phyloP scores from a whole-genome alignment of 2,888 invertebrate species.

The Macroteleia sp. region DNA sequence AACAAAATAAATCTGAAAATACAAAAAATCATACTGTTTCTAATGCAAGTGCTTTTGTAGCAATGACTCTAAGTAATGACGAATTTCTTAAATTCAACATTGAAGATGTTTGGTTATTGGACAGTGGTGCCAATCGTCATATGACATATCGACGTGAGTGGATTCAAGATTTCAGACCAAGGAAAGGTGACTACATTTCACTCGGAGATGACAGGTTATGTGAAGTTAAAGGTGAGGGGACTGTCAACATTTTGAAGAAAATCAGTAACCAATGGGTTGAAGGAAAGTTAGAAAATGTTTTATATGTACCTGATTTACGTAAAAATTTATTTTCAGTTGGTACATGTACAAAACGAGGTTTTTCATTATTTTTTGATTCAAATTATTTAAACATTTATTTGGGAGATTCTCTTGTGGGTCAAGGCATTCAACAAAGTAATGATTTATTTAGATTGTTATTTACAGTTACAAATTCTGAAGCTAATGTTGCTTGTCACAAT shows the following conservation, averaged over 20 bases:
- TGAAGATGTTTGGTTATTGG: constrained; percentile 17
- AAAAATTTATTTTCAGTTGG: constrained; percentile 32
- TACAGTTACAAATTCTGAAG: background rate
- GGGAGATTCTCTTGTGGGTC: too few relatives aligned
- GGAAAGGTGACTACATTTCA: background rate
- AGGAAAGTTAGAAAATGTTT: constrained; percentile 30
- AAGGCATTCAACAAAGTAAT: too few relatives aligned
- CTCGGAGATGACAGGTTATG: constrained; percentile 17
- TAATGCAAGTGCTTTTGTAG: constrained; percentile 4
- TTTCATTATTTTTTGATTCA: constrained; percentile 8
- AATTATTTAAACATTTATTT: too few relatives aligned
- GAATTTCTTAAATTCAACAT: background rate
- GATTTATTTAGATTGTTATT: constrained; percentile 9
- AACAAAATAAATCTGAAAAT: background rate
- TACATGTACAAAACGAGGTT: constrained; percentile 8
- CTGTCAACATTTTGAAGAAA: constrained; percentile 11
- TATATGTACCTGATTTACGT: constrained; percentile 15
- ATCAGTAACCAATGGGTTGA: constrained; percentile 13
- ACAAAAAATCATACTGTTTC: background rate
- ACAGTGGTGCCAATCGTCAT: constrained; percentile 27
- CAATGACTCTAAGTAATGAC: background rate
- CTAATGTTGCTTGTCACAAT: background rate
- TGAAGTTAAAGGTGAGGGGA: constrained; percentile 34
- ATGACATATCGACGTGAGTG: constrained; percentile 32
- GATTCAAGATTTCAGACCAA: constrained; percentile 1